Conservation (phyloP, 2,888 invertebrate genomes). For the Schizaphis graminum region DNA sequence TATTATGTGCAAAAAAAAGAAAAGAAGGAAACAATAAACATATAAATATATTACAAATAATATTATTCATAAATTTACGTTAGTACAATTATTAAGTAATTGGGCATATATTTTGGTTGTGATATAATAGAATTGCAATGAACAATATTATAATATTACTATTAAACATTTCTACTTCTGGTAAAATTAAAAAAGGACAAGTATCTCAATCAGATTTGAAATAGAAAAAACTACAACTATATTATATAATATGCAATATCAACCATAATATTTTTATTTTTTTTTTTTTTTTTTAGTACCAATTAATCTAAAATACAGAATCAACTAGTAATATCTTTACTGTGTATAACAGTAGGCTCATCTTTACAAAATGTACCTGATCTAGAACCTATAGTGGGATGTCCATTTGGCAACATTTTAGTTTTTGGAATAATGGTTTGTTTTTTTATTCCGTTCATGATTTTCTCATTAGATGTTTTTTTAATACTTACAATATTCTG, state of each 20-base stretch:
- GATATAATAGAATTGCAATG: not conserved
- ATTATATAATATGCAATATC: not conserved
- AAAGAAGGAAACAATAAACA: not conserved
- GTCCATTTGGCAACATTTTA: constrained; percentile 68
- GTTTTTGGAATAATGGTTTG: constrained; percentile 46
- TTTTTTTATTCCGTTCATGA: constrained; percentile 30
- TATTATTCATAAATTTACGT: not conserved
- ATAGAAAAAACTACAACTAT: not conserved
- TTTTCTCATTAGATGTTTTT: constrained; percentile 20
- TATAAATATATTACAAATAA: not conserved
- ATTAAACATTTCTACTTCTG: not conserved
- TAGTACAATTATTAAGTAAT: not conserved
- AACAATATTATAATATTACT: not conserved
- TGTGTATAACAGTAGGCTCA: constrained; percentile 78
- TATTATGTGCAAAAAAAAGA: not conserved
- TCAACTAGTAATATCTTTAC: constrained; percentile 67
- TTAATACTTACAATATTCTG: constrained; percentile 29
- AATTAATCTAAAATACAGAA: not conserved
- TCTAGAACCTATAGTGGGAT: constrained; percentile 73
- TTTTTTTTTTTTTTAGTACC: not conserved
- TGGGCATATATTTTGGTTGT: not conserved
- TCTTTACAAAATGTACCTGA: constrained; percentile 84
- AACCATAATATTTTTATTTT: not conserved
- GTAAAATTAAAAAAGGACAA: not conserved
- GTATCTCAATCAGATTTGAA: not conserved